Base-by-base conservation (phyloP, 2,113 vertebrate species). In the Scatophagus argus region DNA sequence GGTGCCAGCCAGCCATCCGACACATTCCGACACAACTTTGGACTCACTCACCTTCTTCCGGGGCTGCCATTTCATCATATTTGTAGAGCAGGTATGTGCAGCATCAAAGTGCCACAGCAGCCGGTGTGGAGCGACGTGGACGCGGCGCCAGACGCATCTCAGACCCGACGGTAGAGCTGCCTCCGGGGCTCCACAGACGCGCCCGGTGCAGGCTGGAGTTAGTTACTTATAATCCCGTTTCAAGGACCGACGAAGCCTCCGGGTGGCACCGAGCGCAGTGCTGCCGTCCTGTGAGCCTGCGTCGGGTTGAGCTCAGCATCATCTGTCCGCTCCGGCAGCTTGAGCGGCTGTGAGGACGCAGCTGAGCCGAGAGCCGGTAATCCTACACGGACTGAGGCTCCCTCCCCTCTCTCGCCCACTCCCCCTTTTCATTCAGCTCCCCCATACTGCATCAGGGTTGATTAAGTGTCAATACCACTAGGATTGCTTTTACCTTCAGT, bases 21-120 rank as follows among this genome's bases (percentile, higher is more conserved):
- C 44, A 49, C 77, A 75, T 74, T 70, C 70, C 49, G 16, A 7
- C 21, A 6, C 74, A 87, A 87, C 70, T 91, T 86, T 41, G 47
- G 8, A 66, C 34, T n/a, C 25, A 68, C 96, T 95, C 94, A 98
- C 97, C 97, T 98, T 98, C 95, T 98, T 98, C 94, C 97, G 94
- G 92, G 97, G 97, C 96, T 98, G 97, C 97, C 97, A 98, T 97
- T 98, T 98, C 97, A 98, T 98, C 97, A 98, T 98, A 95, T 98
- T 98, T 95, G 94, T 93, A 91, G 83, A 91, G 79, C 95, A 89
- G 93, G 87, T 80, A 68, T 87, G 92, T 80, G 90, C 91, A 90
- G 83, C 95, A 94, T 97, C 94, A 96, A 94, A 94, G 94, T 88
- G 92, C 91, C 88, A 93, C 73, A 51, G 0, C 71, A 84, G 93